Evolutionary conservation across 2,113 vertebrate species (phyloP), one percentile per base, ranked within the genome.

Genomic region (Thamnophis sirtalis): DNA sequence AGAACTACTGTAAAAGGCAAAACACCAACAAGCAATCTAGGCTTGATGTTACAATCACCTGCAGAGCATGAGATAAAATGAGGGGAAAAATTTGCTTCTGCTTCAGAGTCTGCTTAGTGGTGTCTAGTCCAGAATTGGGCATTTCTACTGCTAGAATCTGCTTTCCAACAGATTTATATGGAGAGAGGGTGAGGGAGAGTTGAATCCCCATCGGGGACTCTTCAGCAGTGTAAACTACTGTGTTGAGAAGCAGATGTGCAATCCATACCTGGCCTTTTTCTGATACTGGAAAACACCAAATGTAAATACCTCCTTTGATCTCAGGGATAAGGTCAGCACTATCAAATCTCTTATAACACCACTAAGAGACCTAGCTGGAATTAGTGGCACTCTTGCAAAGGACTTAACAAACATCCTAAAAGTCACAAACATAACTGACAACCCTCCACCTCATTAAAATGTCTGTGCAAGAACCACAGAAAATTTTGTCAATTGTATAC

Each of bases 1-100:
- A 73, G 96, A 91, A 96, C 95, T 80, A 93, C 96, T 93, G 93
- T 96, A 92, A 97, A 98, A 98, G 98, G 98, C 98, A 97, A 97
- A 90, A 96, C 54, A 73, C 17, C 24, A 86, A 60, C 55, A 6
- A 58, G 92, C 94, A 96, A 97, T 97, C 95, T 91, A 94, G 93
- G 88, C 68, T 84, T 93, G 93, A 86, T 92, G 87, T 63, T 60
- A 60, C 51, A 63, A 92, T n/a, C 55, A 24, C 38, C 48, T 53
- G 88, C 48, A 89, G 49, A 19, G 5, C 15, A 84, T 19, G 43
- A 43, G 13, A 11, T 3, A 48, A 55, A 19, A 84, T 38, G 91
- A 87, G 22, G 1, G 15, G 19, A 89, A 33, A 22, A 60, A 43
- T 51, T 55, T 50, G n/a, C 22, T 84, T 84, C 91, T 38, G 53